Base-by-base conservation (phyloP, 1,140 invertebrate genomes). In the Drosophila mauritiana region DNA sequence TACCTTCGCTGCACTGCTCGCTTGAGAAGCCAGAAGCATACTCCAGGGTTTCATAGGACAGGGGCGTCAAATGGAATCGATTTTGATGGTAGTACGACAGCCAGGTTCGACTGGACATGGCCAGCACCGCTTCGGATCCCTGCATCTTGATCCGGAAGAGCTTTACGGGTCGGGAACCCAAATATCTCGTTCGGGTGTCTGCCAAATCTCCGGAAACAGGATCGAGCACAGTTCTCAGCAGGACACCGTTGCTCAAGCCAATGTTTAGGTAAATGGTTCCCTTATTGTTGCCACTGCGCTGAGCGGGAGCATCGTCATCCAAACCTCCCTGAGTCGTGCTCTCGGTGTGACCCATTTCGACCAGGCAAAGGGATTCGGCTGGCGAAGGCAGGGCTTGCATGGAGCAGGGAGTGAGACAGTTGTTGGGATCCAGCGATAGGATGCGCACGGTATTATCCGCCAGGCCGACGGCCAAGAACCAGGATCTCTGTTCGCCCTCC, bases 81-180 rank as follows among this genome's bases (percentile, higher is more conserved):
- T 98, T 99, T 93, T 99, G 99, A 92, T 99, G 99, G 78, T 98
- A 98, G 88, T 99, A 99, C 92, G 98, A 98, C 1, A 99, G 93
- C 99, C 99, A 99, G 0, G 98, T 98, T 72, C 99, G 94, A 77
- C 98, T 99, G 1, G 98, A 99, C 94, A 99, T 98, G 1, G 99
- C 99, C 8, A 99, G 92, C 0, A 99, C 98, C 7, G 98, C 98
- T 93, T 99, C 98, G 55, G 96, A 96, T 10, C 97, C 97, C 92
- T 99, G 98, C 94, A 99, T 99, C 76, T 93, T 94, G 39, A 99
- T 98, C 84, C 98, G 95, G 91, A 99, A 99, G 0, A 99, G 93
- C 93, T 99, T 99, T 0, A 99, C 98, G 0, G 98, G 97, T 59
- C 97, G 94, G 0, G 97, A 98, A 34, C 98, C 98, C 17, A 99